Evolutionary conservation across 2,888 invertebrate genomes (phyloP).

Genomic region (Notocelia uddmanniana): DNA sequence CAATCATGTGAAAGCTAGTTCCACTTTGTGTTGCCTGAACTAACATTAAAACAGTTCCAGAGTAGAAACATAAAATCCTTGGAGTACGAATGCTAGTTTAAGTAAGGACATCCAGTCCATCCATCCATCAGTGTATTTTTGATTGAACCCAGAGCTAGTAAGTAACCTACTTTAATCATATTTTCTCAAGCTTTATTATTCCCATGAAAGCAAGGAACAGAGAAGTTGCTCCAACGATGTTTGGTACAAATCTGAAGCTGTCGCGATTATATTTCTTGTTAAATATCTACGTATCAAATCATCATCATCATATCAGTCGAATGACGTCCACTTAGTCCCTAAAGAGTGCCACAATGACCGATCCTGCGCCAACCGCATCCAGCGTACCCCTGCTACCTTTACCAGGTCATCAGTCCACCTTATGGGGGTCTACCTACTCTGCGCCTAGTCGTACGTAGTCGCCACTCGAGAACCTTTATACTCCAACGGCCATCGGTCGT

Average conservation of each 20-base stretch:
- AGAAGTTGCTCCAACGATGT: slow-evolving; percentile 12
- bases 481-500: too few relatives aligned
- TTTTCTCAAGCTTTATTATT: slow-evolving; percentile 42
- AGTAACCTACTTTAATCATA: slow-evolving; percentile 35
- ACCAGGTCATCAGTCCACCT: too few relatives aligned
- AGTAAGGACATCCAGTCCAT: slow-evolving; percentile 12
- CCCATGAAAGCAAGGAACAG: slow-evolving; percentile 35
- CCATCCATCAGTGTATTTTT: slow-evolving; percentile 32
- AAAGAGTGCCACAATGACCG: too few relatives aligned
- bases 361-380: too few relatives aligned
- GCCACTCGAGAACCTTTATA: too few relatives aligned
- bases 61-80: not conserved
- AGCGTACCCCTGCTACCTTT: too few relatives aligned
- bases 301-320: too few relatives aligned
- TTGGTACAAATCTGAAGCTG: not conserved
- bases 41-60: not conserved
- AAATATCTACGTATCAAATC: too few relatives aligned
- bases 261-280: not conserved
- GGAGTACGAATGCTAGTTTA: slow-evolving; percentile 6
- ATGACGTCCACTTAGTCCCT: too few relatives aligned
- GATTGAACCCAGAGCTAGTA: slow-evolving; percentile 18
- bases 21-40: not conserved
- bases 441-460: too few relatives aligned
- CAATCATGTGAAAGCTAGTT: too few relatives aligned
- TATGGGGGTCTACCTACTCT: too few relatives aligned